Evolutionary conservation across 2,888 invertebrate species (phyloP).

Genomic region (Hemistola chrysoprasaria): DNA sequence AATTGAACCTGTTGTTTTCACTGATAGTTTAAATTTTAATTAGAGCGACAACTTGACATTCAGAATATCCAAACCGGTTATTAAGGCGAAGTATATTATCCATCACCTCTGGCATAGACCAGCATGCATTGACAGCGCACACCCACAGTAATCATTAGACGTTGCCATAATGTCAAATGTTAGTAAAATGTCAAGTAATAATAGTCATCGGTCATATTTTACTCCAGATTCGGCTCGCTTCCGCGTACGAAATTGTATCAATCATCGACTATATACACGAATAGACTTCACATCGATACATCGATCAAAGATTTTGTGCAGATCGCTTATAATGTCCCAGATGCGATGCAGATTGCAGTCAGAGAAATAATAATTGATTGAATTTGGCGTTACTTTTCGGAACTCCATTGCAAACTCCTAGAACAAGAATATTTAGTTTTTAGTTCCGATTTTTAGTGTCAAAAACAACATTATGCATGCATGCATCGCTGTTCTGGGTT

Average conservation of each 20-base stretch:
- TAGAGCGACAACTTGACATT: conserved; percentile 60
- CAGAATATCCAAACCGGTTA: conserved; percentile 33
- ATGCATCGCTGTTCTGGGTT: no score
- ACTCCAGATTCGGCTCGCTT: conserved; percentile 33
- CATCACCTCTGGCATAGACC: conserved; percentile 20
- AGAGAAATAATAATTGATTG: no score
- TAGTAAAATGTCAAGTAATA: conserved; percentile 67
- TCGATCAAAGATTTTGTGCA: no score
- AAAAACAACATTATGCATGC: no score
- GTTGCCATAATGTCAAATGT: conserved; percentile 75
- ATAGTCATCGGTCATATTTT: conserved; percentile 57
- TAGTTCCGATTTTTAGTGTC: no score
- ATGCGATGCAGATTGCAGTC: no score
- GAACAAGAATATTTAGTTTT: no score
- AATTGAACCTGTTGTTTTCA: conserved; percentile 26
- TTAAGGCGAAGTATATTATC: conserved; percentile 15
- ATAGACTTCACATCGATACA: no score
- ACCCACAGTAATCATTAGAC: conserved; percentile 75
- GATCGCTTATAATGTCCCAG: no score
- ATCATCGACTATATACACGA: no score
- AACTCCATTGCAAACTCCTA: no score
- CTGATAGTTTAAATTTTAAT: conserved; percentile 59
- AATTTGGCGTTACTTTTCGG: no score
- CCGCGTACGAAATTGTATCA: conserved; percentile 27
- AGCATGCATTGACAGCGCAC: conserved; percentile 60